Conservation (phyloP, 2,797 vertebrate genomes). For the Malacoraja senta region DNA sequence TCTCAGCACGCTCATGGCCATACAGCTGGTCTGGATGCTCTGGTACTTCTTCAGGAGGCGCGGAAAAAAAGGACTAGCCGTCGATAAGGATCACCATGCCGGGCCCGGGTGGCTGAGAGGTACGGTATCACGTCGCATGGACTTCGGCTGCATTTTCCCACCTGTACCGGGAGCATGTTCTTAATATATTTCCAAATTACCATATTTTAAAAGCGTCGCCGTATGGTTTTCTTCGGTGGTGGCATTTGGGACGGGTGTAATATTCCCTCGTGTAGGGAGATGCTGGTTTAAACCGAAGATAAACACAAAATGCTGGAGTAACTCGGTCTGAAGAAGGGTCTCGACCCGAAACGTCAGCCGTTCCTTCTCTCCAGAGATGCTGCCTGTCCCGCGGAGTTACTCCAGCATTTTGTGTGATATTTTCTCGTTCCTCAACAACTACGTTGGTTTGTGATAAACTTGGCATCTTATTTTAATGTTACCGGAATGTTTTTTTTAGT, state of each 20-base stretch:
- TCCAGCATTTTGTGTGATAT: no score
- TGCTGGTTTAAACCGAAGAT: no score
- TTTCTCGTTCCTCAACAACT: no score
- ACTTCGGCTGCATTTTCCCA: not conserved
- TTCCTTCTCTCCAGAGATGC: no score
- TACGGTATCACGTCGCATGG: constrained; percentile 46
- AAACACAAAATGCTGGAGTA: no score
- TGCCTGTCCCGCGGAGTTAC: no score
- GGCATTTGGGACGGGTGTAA: not conserved
- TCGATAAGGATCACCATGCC: constrained; percentile 76
- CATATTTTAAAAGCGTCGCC: not conserved
- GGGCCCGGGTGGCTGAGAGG: constrained; percentile 86
- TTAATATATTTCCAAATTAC: not conserved
- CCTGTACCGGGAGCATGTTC: not conserved
- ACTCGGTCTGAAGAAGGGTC: no score
- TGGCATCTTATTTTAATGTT: not conserved
- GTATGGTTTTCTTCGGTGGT: no score
- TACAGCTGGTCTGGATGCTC: constrained; percentile 91
- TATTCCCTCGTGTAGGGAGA: not conserved
- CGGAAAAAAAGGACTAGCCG: constrained; percentile 60
- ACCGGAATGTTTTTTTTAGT: not conserved
- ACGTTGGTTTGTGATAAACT: no score
- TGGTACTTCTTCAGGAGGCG: constrained; percentile 81
- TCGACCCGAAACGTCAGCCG: not conserved
- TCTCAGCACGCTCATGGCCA: constrained; percentile 76